phyloP scores from a whole-genome alignment of 2,797 vertebrate genomes.

The Molossus molossus region DNA sequence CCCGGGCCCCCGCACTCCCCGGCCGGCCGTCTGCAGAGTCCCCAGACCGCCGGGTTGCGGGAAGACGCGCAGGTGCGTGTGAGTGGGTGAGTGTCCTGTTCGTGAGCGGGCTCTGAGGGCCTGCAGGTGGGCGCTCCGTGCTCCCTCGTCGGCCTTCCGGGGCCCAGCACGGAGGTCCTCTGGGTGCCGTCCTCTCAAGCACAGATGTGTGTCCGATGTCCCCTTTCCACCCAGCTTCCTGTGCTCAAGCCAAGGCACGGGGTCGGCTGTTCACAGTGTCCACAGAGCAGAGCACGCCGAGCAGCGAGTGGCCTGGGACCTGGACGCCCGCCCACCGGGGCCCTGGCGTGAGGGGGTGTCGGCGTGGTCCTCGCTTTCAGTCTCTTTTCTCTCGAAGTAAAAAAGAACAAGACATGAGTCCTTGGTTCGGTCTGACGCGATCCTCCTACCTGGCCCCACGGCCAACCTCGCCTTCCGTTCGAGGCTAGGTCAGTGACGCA shows the following conservation, averaged over 20 bases:
- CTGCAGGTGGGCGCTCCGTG: background rate
- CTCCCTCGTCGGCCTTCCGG: background rate
- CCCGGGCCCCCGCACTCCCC: background rate
- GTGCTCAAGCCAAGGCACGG: background rate
- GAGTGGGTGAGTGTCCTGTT: background rate
- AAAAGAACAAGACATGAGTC: background rate
- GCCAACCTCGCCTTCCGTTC: background rate
- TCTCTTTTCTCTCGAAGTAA: background rate
- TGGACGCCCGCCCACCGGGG: background rate
- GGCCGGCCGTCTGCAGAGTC: background rate
- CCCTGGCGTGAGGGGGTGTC: background rate
- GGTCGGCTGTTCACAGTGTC: background rate
- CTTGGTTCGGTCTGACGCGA: background rate
- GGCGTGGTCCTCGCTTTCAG: background rate
- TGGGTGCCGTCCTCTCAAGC: background rate
- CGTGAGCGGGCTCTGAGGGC: background rate
- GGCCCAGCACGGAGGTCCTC: background rate
- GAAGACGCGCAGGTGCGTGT: fast-evolving
- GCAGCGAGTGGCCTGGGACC: background rate
- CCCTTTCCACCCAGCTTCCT: background rate
- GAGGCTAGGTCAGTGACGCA: background rate
- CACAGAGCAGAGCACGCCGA: background rate
- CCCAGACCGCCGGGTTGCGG: background rate
- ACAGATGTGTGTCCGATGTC: background rate
- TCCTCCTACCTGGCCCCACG: background rate